Conservation (phyloP, 2,113 vertebrate genomes). For the Misgurnus mizolepis region DNA sequence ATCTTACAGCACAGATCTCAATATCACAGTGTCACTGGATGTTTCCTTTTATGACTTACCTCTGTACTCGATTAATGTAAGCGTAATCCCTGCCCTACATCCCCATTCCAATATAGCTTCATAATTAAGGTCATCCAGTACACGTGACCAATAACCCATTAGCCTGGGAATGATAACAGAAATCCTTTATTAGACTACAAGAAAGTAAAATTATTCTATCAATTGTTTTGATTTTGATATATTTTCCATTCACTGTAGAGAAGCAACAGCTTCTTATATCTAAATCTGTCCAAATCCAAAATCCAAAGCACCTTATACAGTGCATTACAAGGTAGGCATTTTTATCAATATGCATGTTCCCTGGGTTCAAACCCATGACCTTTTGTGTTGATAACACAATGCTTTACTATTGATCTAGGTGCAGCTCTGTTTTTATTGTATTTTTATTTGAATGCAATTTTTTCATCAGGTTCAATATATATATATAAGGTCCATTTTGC, state of each 20-base stretch:
- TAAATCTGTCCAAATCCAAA: neutral
- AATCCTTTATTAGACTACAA: slow-evolving; percentile 21
- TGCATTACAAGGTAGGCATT: no score
- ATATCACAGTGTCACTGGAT: neutral
- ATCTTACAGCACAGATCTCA: neutral
- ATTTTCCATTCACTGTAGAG: neutral
- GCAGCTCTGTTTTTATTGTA: no score
- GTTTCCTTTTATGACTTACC: slow-evolving; percentile 11
- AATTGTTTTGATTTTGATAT: neutral
- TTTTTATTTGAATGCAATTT: no score
- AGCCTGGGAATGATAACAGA: slow-evolving; percentile 39
- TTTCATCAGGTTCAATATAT: no score
- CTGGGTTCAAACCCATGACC: no score
- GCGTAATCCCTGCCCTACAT: slow-evolving; percentile 58
- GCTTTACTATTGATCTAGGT: no score
- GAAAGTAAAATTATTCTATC: neutral
- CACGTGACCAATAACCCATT: slow-evolving; percentile 51
- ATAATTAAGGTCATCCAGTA: slow-evolving; percentile 55
- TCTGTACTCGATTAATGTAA: slow-evolving; percentile 37
- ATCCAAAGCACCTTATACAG: no score
- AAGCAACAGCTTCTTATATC: neutral
- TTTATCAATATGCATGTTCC: no score
- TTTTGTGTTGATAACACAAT: no score
- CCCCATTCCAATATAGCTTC: slow-evolving; percentile 58
- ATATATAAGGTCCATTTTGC: neutral